phyloP scores from a whole-genome alignment of 37 sponge, comb jelly and placozoan genomes.

The Ephydatia muelleri region DNA sequence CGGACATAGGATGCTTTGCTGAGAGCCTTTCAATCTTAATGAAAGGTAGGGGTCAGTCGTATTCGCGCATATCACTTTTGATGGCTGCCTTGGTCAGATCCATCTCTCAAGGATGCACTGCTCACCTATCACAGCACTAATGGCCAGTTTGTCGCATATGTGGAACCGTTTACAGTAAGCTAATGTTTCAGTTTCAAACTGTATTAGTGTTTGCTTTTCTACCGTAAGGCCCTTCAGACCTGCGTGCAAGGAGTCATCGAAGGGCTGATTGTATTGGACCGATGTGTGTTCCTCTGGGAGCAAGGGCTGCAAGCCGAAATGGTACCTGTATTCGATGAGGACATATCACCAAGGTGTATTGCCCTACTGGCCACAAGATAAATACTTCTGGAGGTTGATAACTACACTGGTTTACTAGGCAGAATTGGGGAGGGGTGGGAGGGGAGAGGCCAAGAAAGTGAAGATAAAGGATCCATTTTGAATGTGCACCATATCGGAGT shows the following conservation, averaged over 20 bases:
- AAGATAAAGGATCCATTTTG: too few species aligned
- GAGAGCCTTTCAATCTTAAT: constrained; percentile 5
- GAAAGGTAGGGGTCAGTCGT: constrained; percentile 7
- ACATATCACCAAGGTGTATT: constrained; percentile 66
- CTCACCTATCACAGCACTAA: constrained; percentile 24
- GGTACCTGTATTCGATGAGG: constrained; percentile 58
- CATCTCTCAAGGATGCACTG: background rate
- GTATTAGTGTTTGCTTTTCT: background rate
- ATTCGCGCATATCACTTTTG: too few species aligned
- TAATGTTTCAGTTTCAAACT: constrained; percentile 10
- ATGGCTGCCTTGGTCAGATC: constrained; percentile 13
- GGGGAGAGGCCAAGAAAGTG: too few species aligned
- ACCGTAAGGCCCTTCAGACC: constrained; percentile 65
- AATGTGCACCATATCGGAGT: too few species aligned
- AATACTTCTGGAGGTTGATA: background rate
- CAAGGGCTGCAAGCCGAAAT: background rate
- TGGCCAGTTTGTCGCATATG: background rate
- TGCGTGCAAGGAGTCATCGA: constrained; percentile 72
- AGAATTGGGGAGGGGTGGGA: too few species aligned
- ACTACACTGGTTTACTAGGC: background rate
- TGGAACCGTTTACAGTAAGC: constrained; percentile 65
- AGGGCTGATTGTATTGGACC: constrained; percentile 51
- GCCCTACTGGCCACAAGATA: constrained; percentile 31
- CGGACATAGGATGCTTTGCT: constrained; percentile 8
- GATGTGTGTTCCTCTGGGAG: constrained; percentile 54